A percentile compares a stretch with the other conserved stretches of the same genome.
phyloP scores from a whole-genome alignment of 1,140 invertebrate genomes.

The Drosophila tristis region DNA sequence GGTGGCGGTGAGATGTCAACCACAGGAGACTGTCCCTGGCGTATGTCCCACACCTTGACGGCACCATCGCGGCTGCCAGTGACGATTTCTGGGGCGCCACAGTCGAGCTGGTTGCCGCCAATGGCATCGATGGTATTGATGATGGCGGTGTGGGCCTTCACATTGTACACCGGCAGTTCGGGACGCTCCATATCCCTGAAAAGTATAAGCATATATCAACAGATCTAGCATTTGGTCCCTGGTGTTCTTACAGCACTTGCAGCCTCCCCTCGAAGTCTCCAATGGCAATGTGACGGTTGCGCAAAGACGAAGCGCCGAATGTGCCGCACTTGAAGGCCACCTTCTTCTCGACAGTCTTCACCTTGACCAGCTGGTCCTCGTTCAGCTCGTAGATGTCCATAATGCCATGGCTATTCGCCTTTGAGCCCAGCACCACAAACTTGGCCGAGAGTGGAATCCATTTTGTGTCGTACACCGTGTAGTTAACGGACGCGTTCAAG shows the following conservation, averaged over 20 bases:
- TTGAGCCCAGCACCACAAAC: constrained; percentile 94
- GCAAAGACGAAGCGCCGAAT: constrained; percentile 93
- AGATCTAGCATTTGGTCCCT: neutral
- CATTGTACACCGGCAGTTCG: constrained; percentile 90
- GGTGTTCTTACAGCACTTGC: constrained; percentile 89
- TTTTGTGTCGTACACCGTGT: constrained; percentile 95
- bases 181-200: constrained; percentile 92
- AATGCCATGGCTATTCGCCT: constrained; percentile 92
- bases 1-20: constrained; percentile 92
- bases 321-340: constrained; percentile 96
- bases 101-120: constrained; percentile 92
- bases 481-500: constrained; percentile 92
- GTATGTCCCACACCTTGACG: constrained; percentile 97
- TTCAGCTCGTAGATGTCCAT: constrained; percentile 95
- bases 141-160: constrained; percentile 93
- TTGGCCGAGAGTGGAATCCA: constrained; percentile 97
- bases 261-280: constrained; percentile 96
- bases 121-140: constrained; percentile 97
- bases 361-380: constrained; percentile 88
- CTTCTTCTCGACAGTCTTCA: constrained; percentile 91
- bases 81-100: constrained; percentile 96
- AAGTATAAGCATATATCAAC: constrained; percentile 25
- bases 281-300: constrained; percentile 92
- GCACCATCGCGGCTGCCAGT: constrained; percentile 96
- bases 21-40: constrained; percentile 95